These are phyloP conservation scores for Andrena flavipes DNA, from an alignment of 2,888 invertebrate species.

Conservation along the genomic window DNA sequence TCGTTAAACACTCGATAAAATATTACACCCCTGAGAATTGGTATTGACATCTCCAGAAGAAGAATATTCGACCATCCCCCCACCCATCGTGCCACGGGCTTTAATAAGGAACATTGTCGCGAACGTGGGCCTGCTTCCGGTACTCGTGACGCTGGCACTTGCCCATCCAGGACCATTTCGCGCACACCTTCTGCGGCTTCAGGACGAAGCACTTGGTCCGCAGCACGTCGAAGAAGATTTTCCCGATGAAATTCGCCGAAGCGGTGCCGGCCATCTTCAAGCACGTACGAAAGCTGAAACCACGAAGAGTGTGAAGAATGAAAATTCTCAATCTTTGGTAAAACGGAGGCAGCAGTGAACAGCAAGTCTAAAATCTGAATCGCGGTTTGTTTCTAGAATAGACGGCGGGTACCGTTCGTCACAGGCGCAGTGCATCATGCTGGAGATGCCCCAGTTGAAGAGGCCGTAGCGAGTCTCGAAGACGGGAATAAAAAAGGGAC, in stretches of 20 bases:
- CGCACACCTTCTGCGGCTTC: conserved; percentile 91
- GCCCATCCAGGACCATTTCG: conserved; percentile 92
- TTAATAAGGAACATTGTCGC: conserved; percentile 90
- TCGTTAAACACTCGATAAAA: conserved; percentile 57
- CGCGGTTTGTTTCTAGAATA: background rate
- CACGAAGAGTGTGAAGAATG: background rate
- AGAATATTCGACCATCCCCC: conserved; percentile 53
- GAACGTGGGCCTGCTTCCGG: conserved; percentile 90
- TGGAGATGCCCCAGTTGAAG: conserved; percentile 96
- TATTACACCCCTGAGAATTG: conserved; percentile 72
- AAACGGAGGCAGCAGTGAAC: background rate
- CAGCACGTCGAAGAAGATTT: conserved; percentile 97
- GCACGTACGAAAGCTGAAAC: conserved; percentile 95
- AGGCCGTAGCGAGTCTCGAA: conserved; percentile 94
- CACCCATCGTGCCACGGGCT: background rate
- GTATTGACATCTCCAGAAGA: conserved; percentile 69
- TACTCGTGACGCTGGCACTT: conserved; percentile 90
- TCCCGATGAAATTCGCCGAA: conserved; percentile 95
- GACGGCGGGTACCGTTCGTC: conserved; percentile 90
- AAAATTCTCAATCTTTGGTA: background rate
- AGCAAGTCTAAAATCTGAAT: too few species aligned
- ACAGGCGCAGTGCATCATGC: conserved; percentile 96
- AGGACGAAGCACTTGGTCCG: conserved; percentile 97
- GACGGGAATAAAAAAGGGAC: conserved; percentile 93
- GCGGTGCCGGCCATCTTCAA: conserved; percentile 94